Conservation (phyloP, 2,797 vertebrate genomes). For the Lophius americanus region DNA sequence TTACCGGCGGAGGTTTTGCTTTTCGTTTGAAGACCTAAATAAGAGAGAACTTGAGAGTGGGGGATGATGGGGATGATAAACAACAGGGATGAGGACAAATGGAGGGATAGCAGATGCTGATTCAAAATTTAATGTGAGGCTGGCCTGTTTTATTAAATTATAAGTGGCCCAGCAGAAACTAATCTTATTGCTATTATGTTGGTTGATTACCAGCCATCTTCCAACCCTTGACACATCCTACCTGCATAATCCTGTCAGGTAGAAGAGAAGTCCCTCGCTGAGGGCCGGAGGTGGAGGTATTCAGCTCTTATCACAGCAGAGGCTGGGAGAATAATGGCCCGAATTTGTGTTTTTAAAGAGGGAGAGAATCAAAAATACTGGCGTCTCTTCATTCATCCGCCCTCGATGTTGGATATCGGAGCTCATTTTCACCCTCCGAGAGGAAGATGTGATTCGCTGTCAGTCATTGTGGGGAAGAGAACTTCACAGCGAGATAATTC, state of each 20-base stretch:
- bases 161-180: constrained; percentile 1
- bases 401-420: constrained; percentile 4
- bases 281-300: constrained; percentile 33
- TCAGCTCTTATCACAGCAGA: constrained; percentile 22
- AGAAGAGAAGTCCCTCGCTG: constrained; percentile 16
- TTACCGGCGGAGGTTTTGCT: too few species aligned
- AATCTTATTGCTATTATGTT: constrained; percentile 29
- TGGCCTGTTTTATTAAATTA: constrained; percentile 22
- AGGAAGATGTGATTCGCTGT: constrained; percentile 26
- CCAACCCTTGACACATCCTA: constrained; percentile 19
- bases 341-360: constrained; percentile 14
- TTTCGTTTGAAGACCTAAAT: too few species aligned
- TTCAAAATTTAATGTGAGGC: constrained; percentile 22
- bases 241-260: constrained; percentile 36
- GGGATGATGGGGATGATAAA: too few species aligned
- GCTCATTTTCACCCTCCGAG: constrained; percentile 26
- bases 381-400: constrained; percentile 16
- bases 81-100: neutral
- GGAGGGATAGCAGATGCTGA: constrained; percentile 11
- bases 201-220: constrained; percentile 36
- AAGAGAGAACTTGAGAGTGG: too few species aligned
- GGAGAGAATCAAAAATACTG: constrained; percentile 16
- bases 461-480: constrained; percentile 46
- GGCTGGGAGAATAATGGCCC: constrained; percentile 15
- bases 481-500: constrained; percentile 29